Base-by-base conservation (phyloP, 1,140 invertebrate species). In the Eriosoma lanigerum region DNA sequence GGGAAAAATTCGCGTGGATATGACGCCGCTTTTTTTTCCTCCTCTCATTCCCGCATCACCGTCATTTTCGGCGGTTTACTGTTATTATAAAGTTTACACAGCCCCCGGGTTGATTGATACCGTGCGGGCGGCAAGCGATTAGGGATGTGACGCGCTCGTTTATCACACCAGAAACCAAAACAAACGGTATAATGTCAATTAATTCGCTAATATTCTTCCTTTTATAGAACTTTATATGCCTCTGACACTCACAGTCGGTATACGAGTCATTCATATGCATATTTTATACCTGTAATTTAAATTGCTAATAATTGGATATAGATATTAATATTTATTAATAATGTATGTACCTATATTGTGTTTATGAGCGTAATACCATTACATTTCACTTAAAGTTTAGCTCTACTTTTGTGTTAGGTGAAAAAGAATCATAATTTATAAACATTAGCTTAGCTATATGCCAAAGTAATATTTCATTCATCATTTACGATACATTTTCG, bases 61-160 rank as follows among this genome's bases (percentile, higher is more conserved):
- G 60, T 58, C 54, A 62, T 78, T 78, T 78, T 78, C 46, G 75
- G 29, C 4, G 56, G 75, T 78, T 76, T 78, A 60, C 32, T 60
- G 56, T 78, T 78, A 78, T 76, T 78, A 78, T 78, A 78, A 78
- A 78, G 75, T 78, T 78, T 78, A 62, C 44, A 78, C 75, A 8
- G 75, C 56, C 75, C 21, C 15, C 17, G 56, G 38, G 75, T 78
- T 78, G 75, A 78, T 78, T 78, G 75, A 78, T 78, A 78, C 75
- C 26, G 38, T 46, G 32, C 29, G 32, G n/a, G 73, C 29, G n/a
- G 54, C 52, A 10, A 1, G 73, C 52, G 73, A 76, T 76, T 44
- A 78, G 54, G 44, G 54, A 78, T 32, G 54, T 62, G 75, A 78
- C 75, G 54, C 56, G 54, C 54, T 78, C 75, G 56, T 78, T 78